A percentile compares a stretch with the other conserved stretches of the same genome.
Conservation (phyloP, 2,797 vertebrate genomes). For the Acanthornis magna region DNA sequence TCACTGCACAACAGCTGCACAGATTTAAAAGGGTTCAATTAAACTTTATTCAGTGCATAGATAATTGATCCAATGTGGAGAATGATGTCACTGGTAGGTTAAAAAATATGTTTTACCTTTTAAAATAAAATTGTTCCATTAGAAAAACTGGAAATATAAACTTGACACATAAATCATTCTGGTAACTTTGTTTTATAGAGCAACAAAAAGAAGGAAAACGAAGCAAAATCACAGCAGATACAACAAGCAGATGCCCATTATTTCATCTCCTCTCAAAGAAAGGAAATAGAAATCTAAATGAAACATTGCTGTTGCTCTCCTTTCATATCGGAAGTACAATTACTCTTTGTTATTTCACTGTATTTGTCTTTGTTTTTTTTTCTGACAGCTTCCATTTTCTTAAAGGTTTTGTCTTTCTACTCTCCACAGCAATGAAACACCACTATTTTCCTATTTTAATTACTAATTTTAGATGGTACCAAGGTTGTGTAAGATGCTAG, state of each 20-base stretch:
- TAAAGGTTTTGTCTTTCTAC: neutral
- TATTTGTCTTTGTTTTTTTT: neutral
- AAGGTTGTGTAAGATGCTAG: neutral
- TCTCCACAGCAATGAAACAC: neutral
- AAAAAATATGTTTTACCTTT: constrained; percentile 60
- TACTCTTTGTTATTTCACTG: neutral
- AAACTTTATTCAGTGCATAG: constrained; percentile 72
- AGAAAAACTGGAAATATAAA: constrained; percentile 58
- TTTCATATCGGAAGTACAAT: neutral
- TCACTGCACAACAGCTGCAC: constrained; percentile 64
- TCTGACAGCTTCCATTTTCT: neutral
- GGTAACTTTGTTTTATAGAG: constrained; percentile 55
- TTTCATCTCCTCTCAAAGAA: constrained; percentile 24
- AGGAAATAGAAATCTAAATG: constrained; percentile 14
- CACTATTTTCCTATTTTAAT: neutral
- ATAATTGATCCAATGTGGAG: constrained; percentile 69
- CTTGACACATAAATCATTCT: constrained; percentile 40
- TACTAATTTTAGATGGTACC: neutral
- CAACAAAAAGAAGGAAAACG: constrained; percentile 42
- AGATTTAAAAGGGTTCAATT: constrained; percentile 73
- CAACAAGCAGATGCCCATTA: constrained; percentile 25
- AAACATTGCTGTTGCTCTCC: neutral
- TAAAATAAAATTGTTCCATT: constrained; percentile 55
- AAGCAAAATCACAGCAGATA: constrained; percentile 19
- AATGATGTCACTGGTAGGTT: constrained; percentile 58